phyloP scores from a whole-genome alignment of 2,888 invertebrate genomes.

The Germaria angustata region DNA sequence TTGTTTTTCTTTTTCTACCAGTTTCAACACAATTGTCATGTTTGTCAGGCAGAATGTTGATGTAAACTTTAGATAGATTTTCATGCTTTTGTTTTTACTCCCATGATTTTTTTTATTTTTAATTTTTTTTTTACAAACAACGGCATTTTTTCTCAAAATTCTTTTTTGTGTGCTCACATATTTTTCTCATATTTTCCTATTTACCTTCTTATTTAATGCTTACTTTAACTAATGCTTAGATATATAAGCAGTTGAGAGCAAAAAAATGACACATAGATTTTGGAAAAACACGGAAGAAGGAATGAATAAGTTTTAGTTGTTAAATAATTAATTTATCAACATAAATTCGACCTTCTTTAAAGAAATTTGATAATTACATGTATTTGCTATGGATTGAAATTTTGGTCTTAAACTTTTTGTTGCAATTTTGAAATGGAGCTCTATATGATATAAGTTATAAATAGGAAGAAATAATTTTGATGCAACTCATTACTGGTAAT shows the following conservation, averaged over 20 bases:
- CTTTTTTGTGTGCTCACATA: neutral
- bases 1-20: neutral
- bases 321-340: too few relatives aligned
- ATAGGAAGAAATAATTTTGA: too few relatives aligned
- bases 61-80: constrained; percentile 44
- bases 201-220: constrained; percentile 41
- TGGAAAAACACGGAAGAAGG: too few relatives aligned
- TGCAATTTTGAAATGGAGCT: too few relatives aligned
- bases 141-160: neutral
- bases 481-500: too few relatives aligned
- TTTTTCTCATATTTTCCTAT: constrained; percentile 24
- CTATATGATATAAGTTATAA: too few relatives aligned
- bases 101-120: neutral
- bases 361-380: too few relatives aligned
- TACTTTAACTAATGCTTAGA: constrained; percentile 4
- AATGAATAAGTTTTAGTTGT: too few relatives aligned
- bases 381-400: too few relatives aligned
- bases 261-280: neutral
- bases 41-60: constrained; percentile 49
- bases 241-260: neutral
- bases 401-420: too few relatives aligned
- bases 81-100: neutral
- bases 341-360: too few relatives aligned
- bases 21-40: constrained; percentile 54
- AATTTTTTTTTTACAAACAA: neutral